Percentiles rank a stretch among this genome's conserved stretches.
These are phyloP conservation scores for Oceanodroma tethys DNA, from an alignment of 2,113 vertebrate species.

Conservation along the genomic window DNA sequence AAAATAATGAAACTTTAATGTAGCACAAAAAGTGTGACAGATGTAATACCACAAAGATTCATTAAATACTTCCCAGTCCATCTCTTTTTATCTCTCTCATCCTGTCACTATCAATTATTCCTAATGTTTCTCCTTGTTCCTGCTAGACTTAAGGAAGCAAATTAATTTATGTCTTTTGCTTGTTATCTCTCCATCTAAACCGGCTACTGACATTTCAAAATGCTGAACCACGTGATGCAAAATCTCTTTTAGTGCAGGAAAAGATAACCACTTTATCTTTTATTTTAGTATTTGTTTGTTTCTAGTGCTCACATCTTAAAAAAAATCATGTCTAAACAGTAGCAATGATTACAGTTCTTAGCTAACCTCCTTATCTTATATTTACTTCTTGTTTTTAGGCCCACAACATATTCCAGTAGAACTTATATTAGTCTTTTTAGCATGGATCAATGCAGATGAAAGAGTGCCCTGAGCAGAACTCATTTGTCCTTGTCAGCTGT, in stretches of 20 bases:
- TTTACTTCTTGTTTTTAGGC: not conserved
- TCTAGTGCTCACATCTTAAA: not conserved
- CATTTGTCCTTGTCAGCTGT: conserved; percentile 56
- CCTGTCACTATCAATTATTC: conserved; percentile 67
- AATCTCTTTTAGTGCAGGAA: not conserved
- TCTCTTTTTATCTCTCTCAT: conserved; percentile 68
- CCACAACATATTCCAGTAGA: conserved; percentile 12
- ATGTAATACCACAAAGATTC: conserved; percentile 73
- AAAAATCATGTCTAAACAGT: not conserved
- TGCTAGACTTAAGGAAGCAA: conserved; percentile 23
- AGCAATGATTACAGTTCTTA: not conserved
- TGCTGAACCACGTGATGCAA: not conserved
- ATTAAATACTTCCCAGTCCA: conserved; percentile 73
- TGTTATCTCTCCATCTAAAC: conserved; percentile 28
- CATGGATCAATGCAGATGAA: conserved; percentile 50
- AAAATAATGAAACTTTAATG: conserved; percentile 82
- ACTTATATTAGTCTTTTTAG: conserved; percentile 34
- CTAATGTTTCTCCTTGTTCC: conserved; percentile 46
- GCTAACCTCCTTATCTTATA: conserved; percentile 5
- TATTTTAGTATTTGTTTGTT: conserved; percentile 5
- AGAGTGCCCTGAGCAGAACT: conserved; percentile 20
- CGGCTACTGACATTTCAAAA: not conserved
- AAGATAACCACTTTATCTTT: not conserved
- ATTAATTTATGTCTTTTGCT: conserved; percentile 22
- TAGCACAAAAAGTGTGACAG: conserved; percentile 74